Base-by-base conservation (phyloP, 1,140 invertebrate species). In the Oreohelix idahoensis region DNA sequence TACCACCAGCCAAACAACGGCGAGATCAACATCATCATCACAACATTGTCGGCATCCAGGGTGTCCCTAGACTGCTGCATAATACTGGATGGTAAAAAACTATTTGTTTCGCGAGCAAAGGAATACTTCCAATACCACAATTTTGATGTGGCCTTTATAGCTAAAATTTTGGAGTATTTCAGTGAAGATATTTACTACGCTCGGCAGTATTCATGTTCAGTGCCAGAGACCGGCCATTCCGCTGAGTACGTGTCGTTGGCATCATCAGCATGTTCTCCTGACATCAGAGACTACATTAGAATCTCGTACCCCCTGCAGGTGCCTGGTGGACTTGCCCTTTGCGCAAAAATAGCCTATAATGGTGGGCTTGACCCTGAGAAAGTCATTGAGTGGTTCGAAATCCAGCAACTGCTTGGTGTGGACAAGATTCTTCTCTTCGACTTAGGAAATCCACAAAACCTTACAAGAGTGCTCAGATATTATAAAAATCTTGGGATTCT, bases 351-450 rank as follows among this genome's bases (percentile, higher is more conserved):
- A 11, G 77, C 78, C n/a, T 66, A 69, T 42, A 69, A 78, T 15
- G 39, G 66, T 0, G 49, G 29, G 0, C 77, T 85, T 69, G 78
- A 83, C 74, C 84, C 84, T 29, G 70, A 79, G 38, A 79, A 82
- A 35, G 35, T 85, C 29, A 81, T 83, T n/a, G 84, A 85, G 74
- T 83, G 84, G 84, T 75, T 85, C 29, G 84, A 85, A 58, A 32
- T 85, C 0, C 84, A 85, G 63, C 51, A 36, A 15, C 17, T 85
- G 0, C 71, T 83, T 42, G 84, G 84, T 2, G 84, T 85, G 38
- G 81, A 83, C 76, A 79, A 83, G 23, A 53, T 85, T 11, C 77
- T 80, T 26, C 13, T 85, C 23, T 80, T 58, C n/a, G 78, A 85
- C 38, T 29, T 75, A 0, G 73, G 32, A 10, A 82, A 82, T 58